phyloP scores from a whole-genome alignment of 2,888 invertebrate species.

The Nephrotoma flavescens region DNA sequence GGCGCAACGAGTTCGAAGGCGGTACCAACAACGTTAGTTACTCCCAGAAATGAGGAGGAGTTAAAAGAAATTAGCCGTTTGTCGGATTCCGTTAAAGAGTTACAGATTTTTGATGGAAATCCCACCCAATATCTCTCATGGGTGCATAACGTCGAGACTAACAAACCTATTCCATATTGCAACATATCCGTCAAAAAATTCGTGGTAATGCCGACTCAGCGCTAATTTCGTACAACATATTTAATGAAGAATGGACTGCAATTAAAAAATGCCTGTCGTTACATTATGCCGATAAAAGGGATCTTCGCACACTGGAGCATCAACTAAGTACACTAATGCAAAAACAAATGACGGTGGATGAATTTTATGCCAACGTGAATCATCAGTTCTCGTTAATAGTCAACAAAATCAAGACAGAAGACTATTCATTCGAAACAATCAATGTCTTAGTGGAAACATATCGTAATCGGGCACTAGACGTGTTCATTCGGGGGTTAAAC shows the following conservation, averaged over 20 bases:
- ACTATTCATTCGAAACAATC: conserved; percentile 12
- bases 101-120: too few relatives aligned
- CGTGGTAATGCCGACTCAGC: conserved; percentile 1
- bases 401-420: conserved; percentile 14
- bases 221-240: conserved; percentile 7
- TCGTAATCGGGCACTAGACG: conserved; percentile 13
- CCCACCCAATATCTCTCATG: too few relatives aligned
- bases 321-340: not conserved
- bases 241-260: conserved; percentile 2
- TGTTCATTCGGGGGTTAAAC: conserved; percentile 12
- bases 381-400: too few relatives aligned
- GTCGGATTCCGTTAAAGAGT: too few relatives aligned
- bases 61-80: too few relatives aligned
- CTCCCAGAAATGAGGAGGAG: too few relatives aligned
- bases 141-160: too few relatives aligned
- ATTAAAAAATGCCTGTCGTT: conserved; percentile 7
- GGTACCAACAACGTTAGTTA: too few relatives aligned
- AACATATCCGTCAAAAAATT: too few relatives aligned
- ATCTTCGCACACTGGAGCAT: not conserved
- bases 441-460: conserved; percentile 8
- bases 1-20: too few relatives aligned
- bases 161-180: too few relatives aligned
- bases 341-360: not conserved
- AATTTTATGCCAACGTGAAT: conserved; percentile 10
- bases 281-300: conserved; percentile 6